Evolutionary conservation across 64 coral and sea anemone species (phyloP).

Genomic region (Montipora sp.): DNA sequence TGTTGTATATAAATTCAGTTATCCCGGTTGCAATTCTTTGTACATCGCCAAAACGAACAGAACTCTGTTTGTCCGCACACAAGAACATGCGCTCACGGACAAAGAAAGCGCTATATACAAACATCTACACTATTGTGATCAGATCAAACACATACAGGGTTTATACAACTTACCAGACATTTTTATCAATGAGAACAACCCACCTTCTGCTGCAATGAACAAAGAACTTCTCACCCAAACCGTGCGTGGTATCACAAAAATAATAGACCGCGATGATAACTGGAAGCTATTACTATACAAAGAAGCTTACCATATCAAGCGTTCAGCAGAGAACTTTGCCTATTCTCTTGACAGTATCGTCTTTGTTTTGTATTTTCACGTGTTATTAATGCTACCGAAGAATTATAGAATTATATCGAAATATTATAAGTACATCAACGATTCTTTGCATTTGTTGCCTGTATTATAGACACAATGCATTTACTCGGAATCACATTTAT

Average conservation of each 20-base stretch:
- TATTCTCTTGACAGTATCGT: background rate
- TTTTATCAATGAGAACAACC: background rate
- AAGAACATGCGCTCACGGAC: background rate
- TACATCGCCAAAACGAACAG: slow-evolving; percentile 2
- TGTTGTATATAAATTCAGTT: background rate
- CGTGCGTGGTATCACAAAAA: background rate
- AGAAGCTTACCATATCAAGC: background rate
- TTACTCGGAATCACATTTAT: no score
- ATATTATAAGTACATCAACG: no score
- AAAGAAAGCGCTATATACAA: slow-evolving; percentile 10
- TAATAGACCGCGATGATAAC: background rate
- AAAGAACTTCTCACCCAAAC: background rate
- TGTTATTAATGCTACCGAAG: no score
- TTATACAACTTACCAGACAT: background rate
- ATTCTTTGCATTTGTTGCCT: no score
- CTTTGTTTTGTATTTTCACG: no score
- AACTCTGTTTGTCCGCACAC: background rate
- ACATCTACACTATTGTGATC: background rate
- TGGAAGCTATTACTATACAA: background rate
- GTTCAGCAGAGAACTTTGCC: background rate
- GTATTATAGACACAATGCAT: no score
- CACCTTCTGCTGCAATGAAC: background rate
- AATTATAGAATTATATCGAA: no score
- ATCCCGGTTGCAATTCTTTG: background rate
- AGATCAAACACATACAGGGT: background rate